These are phyloP conservation scores for Notamacropus eugenii DNA, from an alignment of 2,797 vertebrate species.

Conservation along the genomic window DNA sequence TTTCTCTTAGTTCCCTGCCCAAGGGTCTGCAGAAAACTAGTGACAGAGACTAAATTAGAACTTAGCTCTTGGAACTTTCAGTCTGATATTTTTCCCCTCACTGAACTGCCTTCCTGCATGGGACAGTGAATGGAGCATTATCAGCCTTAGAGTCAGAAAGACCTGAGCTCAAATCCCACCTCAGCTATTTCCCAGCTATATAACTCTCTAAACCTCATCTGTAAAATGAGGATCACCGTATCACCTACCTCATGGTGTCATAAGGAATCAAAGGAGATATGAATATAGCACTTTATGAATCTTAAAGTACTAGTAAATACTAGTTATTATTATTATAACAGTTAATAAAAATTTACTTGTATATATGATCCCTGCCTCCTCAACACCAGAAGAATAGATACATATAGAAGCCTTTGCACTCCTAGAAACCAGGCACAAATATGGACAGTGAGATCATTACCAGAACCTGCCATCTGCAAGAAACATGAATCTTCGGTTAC, in stretches of 20 bases:
- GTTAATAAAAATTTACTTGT: background rate
- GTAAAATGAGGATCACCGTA: background rate
- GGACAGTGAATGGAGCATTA: background rate
- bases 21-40: background rate
- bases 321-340: background rate
- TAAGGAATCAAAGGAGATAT: background rate
- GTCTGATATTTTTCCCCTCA: background rate
- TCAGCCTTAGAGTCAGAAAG: background rate
- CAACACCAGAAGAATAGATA: background rate
- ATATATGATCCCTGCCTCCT: background rate
- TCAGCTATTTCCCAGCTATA: background rate
- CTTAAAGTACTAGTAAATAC: background rate
- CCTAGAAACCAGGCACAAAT: background rate
- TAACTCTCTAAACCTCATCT: background rate
- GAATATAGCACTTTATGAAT: background rate
- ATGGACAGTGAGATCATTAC: background rate
- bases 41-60: background rate
- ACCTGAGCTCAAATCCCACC: background rate
- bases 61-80: background rate
- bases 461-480: accelerated
- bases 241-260: background rate
- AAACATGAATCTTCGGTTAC: accelerated
- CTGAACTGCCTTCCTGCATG: background rate
- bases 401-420: background rate
- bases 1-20: background rate